Evolutionary conservation across 2,797 vertebrate genomes (phyloP).

Genomic region (Galago senegalensis): DNA sequence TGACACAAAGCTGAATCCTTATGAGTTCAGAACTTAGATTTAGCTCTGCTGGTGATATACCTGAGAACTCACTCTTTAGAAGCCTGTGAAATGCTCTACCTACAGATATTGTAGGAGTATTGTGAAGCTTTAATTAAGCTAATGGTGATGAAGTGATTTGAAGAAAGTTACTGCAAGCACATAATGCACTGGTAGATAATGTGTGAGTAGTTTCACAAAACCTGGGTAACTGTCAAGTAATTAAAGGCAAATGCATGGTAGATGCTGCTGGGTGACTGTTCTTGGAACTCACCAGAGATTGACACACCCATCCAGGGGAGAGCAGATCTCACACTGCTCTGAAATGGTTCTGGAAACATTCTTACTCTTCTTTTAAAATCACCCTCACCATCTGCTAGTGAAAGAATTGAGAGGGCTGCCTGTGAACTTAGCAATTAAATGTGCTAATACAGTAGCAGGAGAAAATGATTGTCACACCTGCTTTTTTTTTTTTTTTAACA

Average conservation of each 20-base stretch:
- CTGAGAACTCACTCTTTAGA: background rate
- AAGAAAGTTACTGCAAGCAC: slow-evolving; percentile 58
- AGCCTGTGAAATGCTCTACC: background rate
- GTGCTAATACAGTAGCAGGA: slow-evolving; percentile 82
- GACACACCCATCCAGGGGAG: slow-evolving; percentile 72
- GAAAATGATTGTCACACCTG: slow-evolving; percentile 83
- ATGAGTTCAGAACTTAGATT: background rate
- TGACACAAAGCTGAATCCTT: background rate
- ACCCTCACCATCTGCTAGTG: slow-evolving; percentile 87
- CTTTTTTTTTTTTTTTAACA: slow-evolving; percentile 73
- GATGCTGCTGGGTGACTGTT: slow-evolving; percentile 7
- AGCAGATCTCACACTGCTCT: slow-evolving; percentile 80
- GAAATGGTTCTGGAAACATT: slow-evolving; percentile 85
- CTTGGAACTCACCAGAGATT: slow-evolving; percentile 41
- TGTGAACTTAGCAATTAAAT: slow-evolving; percentile 87
- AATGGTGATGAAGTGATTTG: slow-evolving; percentile 66
- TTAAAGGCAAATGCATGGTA: slow-evolving; percentile 53
- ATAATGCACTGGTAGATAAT: slow-evolving; percentile 70
- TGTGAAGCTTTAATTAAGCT: slow-evolving; percentile 72
- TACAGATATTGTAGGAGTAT: slow-evolving; percentile 61
- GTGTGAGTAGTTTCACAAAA: slow-evolving; percentile 63
- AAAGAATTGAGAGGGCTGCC: slow-evolving; percentile 76
- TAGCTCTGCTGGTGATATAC: background rate
- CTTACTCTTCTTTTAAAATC: slow-evolving; percentile 83
- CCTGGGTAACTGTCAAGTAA: slow-evolving; percentile 77